phyloP scores from a whole-genome alignment of 2,113 vertebrate genomes.

The Peromyscus leucopus region DNA sequence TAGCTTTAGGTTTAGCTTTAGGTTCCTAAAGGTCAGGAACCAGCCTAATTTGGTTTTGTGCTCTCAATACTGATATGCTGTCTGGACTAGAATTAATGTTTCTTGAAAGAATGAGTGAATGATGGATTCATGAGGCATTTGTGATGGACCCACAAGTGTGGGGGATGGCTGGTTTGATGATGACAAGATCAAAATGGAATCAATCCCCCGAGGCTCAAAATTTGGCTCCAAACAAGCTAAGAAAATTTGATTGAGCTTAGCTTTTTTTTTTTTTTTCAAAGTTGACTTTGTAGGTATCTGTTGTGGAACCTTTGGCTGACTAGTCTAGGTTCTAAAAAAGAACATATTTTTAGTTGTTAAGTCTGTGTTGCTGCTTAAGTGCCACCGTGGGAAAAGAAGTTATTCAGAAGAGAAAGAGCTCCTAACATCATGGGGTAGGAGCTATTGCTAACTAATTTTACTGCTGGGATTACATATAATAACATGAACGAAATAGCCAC shows the following conservation, averaged over 20 bases:
- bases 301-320: background rate
- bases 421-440: background rate
- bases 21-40: background rate
- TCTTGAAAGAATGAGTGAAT: background rate
- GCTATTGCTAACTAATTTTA: background rate
- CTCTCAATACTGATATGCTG: background rate
- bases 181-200: background rate
- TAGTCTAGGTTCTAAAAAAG: background rate
- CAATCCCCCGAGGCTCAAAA: background rate
- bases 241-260: conserved; percentile 18
- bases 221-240: background rate
- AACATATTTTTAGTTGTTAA: conserved; percentile 3
- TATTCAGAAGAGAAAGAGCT: background rate
- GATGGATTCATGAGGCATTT: background rate
- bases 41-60: conserved; percentile 31
- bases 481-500: background rate
- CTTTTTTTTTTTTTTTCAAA: background rate
- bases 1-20: too few relatives aligned
- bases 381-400: background rate
- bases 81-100: background rate
- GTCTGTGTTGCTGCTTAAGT: background rate
- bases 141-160: background rate
- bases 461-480: background rate
- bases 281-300: background rate
- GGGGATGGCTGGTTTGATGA: background rate